phyloP scores from a whole-genome alignment of 2,113 vertebrate genomes.

The Sylvietta virens region DNA sequence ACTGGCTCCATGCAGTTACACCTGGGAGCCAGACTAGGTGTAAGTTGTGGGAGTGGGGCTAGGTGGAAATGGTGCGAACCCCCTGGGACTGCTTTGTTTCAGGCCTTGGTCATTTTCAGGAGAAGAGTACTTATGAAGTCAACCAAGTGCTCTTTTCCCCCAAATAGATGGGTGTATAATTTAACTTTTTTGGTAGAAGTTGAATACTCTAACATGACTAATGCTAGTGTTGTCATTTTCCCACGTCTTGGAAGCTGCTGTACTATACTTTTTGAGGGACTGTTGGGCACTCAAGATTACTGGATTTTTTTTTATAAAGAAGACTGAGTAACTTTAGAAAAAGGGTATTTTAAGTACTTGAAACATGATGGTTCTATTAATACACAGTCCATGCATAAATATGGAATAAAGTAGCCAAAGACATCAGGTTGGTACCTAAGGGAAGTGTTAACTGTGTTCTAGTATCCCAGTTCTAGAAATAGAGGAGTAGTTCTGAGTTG shows the following conservation, averaged over 20 bases:
- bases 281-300: neutral
- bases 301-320: neutral
- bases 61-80: neutral
- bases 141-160: neutral
- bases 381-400: neutral
- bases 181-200: neutral
- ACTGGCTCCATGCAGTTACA: neutral
- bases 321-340: neutral
- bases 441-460: neutral
- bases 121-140: neutral
- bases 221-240: neutral
- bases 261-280: neutral
- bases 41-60: neutral
- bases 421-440: neutral
- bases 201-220: neutral
- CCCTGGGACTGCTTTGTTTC: neutral
- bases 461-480: neutral
- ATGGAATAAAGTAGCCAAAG: neutral
- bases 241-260: neutral
- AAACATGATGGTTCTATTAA: neutral
- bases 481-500: neutral
- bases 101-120: neutral
- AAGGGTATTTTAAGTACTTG: neutral
- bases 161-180: neutral
- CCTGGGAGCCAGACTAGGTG: neutral